Evolutionary conservation across 2,113 vertebrate genomes (phyloP).

Genomic region (Hydropotes inermis): DNA sequence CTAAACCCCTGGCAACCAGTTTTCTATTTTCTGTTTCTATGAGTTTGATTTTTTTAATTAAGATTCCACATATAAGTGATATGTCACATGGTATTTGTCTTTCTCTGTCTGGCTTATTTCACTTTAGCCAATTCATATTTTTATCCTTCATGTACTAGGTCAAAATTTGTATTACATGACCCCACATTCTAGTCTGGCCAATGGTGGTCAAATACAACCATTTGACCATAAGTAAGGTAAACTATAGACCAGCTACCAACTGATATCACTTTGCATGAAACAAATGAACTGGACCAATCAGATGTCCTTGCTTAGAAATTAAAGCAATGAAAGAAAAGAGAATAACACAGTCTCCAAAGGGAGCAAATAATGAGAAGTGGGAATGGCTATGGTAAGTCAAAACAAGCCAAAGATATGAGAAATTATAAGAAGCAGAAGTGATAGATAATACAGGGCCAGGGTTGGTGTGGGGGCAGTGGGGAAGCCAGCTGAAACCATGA

Average conservation of each 20-base stretch:
- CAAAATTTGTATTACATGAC: neutral
- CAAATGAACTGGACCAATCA: neutral
- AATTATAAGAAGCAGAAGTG: neutral
- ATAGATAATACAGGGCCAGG: neutral
- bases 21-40: neutral
- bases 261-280: neutral
- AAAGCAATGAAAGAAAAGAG: constrained; percentile 1
- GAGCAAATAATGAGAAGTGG: neutral
- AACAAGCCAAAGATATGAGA: neutral
- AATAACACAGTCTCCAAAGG: neutral
- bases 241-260: neutral
- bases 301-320: neutral
- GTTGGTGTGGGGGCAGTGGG: fast-evolving
- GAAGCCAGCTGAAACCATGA: neutral
- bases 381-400: neutral
- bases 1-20: neutral
- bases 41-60: neutral
- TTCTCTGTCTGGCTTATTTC: neutral
- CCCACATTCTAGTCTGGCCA: neutral
- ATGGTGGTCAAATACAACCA: neutral
- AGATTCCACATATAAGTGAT: neutral
- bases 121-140: neutral
- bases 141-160: neutral
- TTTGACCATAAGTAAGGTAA: neutral
- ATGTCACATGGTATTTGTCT: neutral